These are phyloP conservation scores for Acanthis flammea DNA, from an alignment of 2,797 vertebrate genomes.

Conservation along the genomic window DNA sequence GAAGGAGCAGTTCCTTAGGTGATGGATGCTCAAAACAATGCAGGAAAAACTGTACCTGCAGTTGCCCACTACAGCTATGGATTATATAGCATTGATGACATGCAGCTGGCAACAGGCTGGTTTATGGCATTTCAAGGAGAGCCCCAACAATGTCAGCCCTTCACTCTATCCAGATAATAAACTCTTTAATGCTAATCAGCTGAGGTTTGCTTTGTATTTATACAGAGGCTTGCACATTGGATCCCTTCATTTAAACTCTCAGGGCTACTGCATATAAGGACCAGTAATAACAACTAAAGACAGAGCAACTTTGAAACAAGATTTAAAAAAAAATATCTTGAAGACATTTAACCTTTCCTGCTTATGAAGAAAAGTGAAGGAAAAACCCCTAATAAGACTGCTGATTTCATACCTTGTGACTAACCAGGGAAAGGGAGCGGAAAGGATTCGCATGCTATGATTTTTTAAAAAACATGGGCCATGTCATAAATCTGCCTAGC, in stretches of 20 bases:
- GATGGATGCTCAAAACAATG: background rate
- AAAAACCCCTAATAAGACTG: background rate
- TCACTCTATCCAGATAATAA: background rate
- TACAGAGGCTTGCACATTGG: background rate
- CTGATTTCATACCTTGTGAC: background rate
- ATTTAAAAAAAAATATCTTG: background rate
- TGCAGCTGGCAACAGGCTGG: background rate
- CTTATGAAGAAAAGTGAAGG: background rate
- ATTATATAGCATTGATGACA: fast-evolving
- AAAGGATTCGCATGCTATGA: background rate
- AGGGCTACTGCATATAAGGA: background rate
- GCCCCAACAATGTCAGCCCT: background rate
- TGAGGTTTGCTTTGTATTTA: background rate
- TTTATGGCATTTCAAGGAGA: background rate
- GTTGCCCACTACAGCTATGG: background rate
- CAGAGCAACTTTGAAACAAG: background rate
- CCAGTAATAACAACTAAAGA: background rate
- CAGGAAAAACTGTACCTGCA: background rate
- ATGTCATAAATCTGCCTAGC: background rate
- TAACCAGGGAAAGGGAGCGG: background rate
- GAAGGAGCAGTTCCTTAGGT: background rate
- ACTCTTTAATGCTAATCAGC: background rate
- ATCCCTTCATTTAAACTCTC: background rate
- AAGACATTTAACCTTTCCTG: background rate
- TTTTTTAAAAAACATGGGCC: background rate